These are phyloP conservation scores for Enteromius unitaeniatus DNA, from an alignment of 2,797 vertebrate genomes.

Conservation along the genomic window DNA sequence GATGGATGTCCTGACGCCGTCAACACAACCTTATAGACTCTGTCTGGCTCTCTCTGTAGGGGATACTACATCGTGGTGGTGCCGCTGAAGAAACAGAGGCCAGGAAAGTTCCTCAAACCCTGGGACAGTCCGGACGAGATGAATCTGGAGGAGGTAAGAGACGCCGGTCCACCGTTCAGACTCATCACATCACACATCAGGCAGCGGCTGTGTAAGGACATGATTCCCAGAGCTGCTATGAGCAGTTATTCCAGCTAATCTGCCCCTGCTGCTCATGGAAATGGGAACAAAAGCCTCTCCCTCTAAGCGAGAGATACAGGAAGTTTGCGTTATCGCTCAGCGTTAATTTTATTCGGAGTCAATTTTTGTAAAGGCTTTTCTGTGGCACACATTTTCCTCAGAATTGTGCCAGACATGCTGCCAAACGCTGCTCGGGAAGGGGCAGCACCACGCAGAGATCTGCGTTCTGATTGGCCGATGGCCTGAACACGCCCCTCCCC, in stretches of 20 bases:
- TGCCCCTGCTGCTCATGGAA: neutral
- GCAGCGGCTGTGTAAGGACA: neutral
- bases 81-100: conserved; percentile 94
- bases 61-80: conserved; percentile 97
- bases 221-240: neutral
- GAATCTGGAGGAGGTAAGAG: conserved; percentile 95
- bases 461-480: neutral
- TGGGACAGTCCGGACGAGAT: conserved; percentile 98
- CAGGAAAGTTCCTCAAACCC: conserved; percentile 94
- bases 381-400: neutral
- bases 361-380: conserved; percentile 45
- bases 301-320: conserved; percentile 30
- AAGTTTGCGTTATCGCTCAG: neutral
- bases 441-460: neutral
- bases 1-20: conserved; percentile 18
- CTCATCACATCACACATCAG: neutral
- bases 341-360: conserved; percentile 40
- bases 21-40: conserved; percentile 20
- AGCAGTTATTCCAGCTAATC: conserved; percentile 16
- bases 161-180: neutral
- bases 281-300: neutral
- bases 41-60: conserved; percentile 74
- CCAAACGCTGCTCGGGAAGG: neutral
- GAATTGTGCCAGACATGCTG: neutral
- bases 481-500: neutral